Evolutionary conservation across 2,113 vertebrate species (phyloP).

Genomic region (Trogon surrucura): DNA sequence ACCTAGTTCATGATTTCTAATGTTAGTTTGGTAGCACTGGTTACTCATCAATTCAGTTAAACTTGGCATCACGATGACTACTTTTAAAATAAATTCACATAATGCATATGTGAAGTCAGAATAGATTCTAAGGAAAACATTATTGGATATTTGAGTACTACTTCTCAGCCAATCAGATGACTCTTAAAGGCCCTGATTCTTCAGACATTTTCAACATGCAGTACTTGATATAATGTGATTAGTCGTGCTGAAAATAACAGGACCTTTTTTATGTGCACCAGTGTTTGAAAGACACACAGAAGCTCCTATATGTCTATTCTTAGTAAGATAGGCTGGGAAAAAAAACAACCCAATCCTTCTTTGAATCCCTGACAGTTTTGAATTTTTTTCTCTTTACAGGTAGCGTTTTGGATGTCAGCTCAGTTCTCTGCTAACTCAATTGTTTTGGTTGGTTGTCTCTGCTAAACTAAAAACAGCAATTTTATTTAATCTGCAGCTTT

Average conservation of each 20-base stretch:
- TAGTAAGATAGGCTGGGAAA: neutral
- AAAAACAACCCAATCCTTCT: conserved; percentile 5
- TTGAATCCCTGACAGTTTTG: conserved; percentile 19
- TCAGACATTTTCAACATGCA: neutral
- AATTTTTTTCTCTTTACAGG: neutral
- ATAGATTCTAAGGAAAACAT: neutral
- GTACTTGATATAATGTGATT: neutral
- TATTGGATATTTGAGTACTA: neutral
- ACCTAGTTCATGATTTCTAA: neutral
- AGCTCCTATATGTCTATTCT: neutral
- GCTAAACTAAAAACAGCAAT: conserved; percentile 41
- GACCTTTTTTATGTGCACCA: neutral
- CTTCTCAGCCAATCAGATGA: neutral
- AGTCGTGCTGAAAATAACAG: neutral
- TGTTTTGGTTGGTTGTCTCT: conserved; percentile 42
- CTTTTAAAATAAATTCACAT: neutral
- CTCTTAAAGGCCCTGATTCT: neutral
- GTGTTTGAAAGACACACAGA: neutral
- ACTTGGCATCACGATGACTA: neutral
- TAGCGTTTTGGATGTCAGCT: conserved; percentile 47
- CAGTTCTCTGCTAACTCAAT: conserved; percentile 4
- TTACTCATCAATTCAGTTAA: neutral
- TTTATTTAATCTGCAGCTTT: conserved; percentile 53
- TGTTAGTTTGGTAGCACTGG: neutral
- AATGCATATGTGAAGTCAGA: neutral